phyloP scores from a whole-genome alignment of 2,888 invertebrate species.

The Omphaloscelis lunosa region DNA sequence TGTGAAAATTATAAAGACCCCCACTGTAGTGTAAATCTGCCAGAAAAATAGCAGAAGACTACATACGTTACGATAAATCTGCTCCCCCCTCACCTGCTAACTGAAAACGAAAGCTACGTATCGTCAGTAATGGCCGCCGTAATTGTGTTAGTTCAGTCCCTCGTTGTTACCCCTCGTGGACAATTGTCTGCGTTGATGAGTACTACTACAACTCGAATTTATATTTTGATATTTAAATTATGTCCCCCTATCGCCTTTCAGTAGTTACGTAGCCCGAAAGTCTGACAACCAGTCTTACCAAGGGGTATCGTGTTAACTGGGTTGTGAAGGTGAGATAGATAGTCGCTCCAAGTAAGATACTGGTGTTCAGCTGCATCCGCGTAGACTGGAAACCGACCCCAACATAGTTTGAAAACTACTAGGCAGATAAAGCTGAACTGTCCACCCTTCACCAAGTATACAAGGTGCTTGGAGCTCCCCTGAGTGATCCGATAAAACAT shows the following conservation, averaged over 20 bases:
- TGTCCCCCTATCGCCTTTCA: too few species aligned
- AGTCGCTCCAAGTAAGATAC: too few species aligned
- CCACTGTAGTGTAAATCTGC: background rate
- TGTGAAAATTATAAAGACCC: too few species aligned
- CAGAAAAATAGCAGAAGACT: background rate
- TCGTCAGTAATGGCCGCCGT: constrained; percentile 50
- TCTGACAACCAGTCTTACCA: too few species aligned
- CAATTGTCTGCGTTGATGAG: background rate
- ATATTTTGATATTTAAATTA: background rate
- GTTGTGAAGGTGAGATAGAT: too few species aligned
- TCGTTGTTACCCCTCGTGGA: constrained; percentile 19
- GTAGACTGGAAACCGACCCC: too few species aligned
- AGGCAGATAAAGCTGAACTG: too few species aligned
- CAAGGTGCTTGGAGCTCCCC: background rate
- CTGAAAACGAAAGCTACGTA: constrained; percentile 38
- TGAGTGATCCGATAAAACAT: background rate
- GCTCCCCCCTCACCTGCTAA: constrained; percentile 6
- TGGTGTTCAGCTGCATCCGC: too few species aligned
- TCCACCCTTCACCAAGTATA: background rate
- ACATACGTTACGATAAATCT: constrained; percentile 4
- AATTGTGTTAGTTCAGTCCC: constrained; percentile 44
- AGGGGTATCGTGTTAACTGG: too few species aligned
- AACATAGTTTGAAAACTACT: too few species aligned
- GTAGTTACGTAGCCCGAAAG: too few species aligned
- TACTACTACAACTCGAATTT: constrained; percentile 50